Evolutionary conservation across 2,113 vertebrate species (phyloP), one percentile per base, ranked within the genome.

Genomic region (Thryonomys swinderianus): DNA sequence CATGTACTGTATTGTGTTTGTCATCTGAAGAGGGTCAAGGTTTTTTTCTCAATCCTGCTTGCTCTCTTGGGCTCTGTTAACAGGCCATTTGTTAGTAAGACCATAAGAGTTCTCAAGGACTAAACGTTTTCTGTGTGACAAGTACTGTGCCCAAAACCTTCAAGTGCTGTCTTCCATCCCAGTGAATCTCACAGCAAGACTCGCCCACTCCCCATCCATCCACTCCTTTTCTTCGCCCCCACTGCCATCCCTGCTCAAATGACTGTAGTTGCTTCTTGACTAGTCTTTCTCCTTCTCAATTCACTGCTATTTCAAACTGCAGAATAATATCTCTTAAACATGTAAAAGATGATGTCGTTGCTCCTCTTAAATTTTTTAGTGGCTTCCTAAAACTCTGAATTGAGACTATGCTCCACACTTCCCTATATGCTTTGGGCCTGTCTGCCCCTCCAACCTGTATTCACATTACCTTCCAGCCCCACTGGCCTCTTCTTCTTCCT

Each of bases 271-370:
- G 30, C 18, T 66, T 78, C 57, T 25, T 37, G 55, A 62, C 64
- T 57, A 27, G 37, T 82, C 48, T 66, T 48, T 16, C 37, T 23
- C 4, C 11, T 48, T 84, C 10, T 34, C 7, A 51, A 55, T 53
- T 69, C 37, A 96, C 85, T 93, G 93, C 69, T 51, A 30, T 94
- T 91, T 62, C 83, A 59, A 81, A 88, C 34, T 66, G 61, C 48
- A 59, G 53, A 89, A 10, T 20, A 30, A 30, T 53, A 78, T 18
- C 74, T 88, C 57, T 66, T 7, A 64, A 66, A 87, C 51, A 8
- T 45, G 18, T 13, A 87, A 67, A 2, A 32, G 51, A 85, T 78
- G 30, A 76, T 20, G 14, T 32, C n/a, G 82, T 16, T 85, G 42
- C 1, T 25, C 34, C 79, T 76, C 37, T 85, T 88, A 64, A 82